These are phyloP conservation scores for Vimba vimba DNA, from an alignment of 2,113 vertebrate species.

Conservation along the genomic window DNA sequence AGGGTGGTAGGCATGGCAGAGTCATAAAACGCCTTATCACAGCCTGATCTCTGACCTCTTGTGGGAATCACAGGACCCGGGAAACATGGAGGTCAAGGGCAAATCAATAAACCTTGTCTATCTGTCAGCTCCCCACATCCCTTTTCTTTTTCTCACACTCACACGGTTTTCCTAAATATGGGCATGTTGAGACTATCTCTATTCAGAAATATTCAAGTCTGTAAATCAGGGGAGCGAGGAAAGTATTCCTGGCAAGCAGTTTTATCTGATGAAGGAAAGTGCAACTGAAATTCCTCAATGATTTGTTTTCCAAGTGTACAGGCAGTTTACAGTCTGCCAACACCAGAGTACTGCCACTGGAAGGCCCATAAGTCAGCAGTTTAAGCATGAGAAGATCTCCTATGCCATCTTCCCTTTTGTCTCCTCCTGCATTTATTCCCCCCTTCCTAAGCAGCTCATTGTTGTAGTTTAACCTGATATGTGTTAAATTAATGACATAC, in stretches of 20 bases:
- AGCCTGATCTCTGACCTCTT: constrained; percentile 58
- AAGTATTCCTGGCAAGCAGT: constrained; percentile 56
- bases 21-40: constrained; percentile 56
- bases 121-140: constrained; percentile 45
- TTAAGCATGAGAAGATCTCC: constrained; percentile 48
- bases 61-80: constrained; percentile 58
- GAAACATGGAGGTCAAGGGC: constrained; percentile 63
- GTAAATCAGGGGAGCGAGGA: constrained; percentile 46
- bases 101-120: constrained; percentile 65
- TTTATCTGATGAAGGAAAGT: constrained; percentile 64
- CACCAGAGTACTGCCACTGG: constrained; percentile 37
- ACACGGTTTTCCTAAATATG: constrained; percentile 65
- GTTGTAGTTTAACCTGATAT: constrained; percentile 25
- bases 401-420: constrained; percentile 36
- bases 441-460: background rate
- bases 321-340: constrained; percentile 45
- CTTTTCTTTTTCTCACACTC: constrained; percentile 45
- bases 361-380: constrained; percentile 41
- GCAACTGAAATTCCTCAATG: constrained; percentile 54
- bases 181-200: constrained; percentile 71
- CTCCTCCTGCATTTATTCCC: constrained; percentile 52
- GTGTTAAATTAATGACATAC: constrained; percentile 35
- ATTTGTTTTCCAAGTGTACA: constrained; percentile 49
- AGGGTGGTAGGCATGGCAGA: constrained; percentile 10
- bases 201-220: constrained; percentile 50